phyloP scores from a whole-genome alignment of 2,797 vertebrate species.

The Orientallactaga sibirica region DNA sequence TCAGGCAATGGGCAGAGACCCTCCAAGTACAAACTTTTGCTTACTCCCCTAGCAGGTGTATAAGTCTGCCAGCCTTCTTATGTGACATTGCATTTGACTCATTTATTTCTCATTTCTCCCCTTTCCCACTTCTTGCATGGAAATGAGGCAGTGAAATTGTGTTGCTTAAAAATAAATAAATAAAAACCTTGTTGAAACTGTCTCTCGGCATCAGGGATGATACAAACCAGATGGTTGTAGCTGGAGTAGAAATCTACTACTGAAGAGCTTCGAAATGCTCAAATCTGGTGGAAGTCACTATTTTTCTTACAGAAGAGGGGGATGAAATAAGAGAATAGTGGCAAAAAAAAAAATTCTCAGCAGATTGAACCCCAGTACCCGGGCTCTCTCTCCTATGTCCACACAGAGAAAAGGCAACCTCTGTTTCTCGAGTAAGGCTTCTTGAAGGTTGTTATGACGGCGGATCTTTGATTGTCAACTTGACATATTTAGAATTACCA shows the following conservation, averaged over 20 bases:
- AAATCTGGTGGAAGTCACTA: constrained; percentile 42
- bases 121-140: constrained; percentile 28
- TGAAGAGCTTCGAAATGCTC: constrained; percentile 29
- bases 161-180: neutral
- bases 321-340: neutral
- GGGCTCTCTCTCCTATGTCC: neutral
- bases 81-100: neutral
- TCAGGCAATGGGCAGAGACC: constrained; percentile 50
- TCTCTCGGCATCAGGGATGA: constrained; percentile 69
- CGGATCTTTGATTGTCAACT: too few relatives aligned
- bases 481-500: too few relatives aligned
- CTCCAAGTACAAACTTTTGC: constrained; percentile 31
- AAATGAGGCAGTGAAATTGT: constrained; percentile 23
- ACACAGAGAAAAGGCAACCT: neutral
- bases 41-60: constrained; percentile 38
- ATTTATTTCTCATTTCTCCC: neutral
- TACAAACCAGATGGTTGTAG: constrained; percentile 72
- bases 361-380: neutral
- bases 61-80: constrained; percentile 27
- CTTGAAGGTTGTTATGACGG: neutral
- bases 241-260: constrained; percentile 78
- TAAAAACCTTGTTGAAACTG: constrained; percentile 67
- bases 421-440: neutral
- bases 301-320: neutral
- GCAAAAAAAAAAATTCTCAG: neutral